Evolutionary conservation across 2,888 invertebrate genomes (phyloP).

Genomic region (Rotaria sp.): DNA sequence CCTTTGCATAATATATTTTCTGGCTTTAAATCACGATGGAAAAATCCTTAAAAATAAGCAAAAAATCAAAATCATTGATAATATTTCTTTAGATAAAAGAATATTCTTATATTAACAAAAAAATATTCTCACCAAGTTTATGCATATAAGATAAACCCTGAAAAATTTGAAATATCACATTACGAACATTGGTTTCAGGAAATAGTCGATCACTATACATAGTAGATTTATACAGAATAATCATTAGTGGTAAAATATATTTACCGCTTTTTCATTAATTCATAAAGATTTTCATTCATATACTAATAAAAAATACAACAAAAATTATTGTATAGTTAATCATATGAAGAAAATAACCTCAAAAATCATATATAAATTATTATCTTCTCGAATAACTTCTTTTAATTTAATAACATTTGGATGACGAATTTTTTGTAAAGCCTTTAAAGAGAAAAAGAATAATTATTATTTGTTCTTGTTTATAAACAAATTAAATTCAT

Average conservation of each 20-base stretch:
- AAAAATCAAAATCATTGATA: not conserved
- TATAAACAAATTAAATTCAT: constrained; percentile 44
- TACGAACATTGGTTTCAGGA: constrained; percentile 82
- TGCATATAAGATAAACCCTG: constrained; percentile 99
- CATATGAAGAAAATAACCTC: constrained; percentile 51
- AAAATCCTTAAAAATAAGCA: constrained; percentile 62
- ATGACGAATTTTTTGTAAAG: constrained; percentile 90
- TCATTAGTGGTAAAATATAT: not conserved
- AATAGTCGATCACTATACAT: constrained; percentile 65
- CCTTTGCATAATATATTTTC: constrained; percentile 95
- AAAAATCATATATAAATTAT: constrained; percentile 94
- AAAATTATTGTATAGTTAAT: too few relatives aligned
- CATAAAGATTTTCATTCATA: constrained; percentile 98
- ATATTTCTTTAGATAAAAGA: not conserved
- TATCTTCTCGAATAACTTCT: constrained; percentile 95
- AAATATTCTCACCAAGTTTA: constrained; percentile 67
- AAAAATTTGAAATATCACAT: constrained; percentile 81
- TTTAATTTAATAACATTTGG: constrained; percentile 94
- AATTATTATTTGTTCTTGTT: not conserved
- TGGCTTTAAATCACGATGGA: constrained; percentile 95
- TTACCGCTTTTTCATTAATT: constrained; percentile 86
- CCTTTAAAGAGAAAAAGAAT: constrained; percentile 61
- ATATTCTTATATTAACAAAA: not conserved
- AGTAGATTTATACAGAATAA: constrained; percentile 4
- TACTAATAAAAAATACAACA: constrained; percentile 61